Evolutionary conservation across 2,888 invertebrate genomes (phyloP).

Genomic region (Chrysomela aeneicollis): DNA sequence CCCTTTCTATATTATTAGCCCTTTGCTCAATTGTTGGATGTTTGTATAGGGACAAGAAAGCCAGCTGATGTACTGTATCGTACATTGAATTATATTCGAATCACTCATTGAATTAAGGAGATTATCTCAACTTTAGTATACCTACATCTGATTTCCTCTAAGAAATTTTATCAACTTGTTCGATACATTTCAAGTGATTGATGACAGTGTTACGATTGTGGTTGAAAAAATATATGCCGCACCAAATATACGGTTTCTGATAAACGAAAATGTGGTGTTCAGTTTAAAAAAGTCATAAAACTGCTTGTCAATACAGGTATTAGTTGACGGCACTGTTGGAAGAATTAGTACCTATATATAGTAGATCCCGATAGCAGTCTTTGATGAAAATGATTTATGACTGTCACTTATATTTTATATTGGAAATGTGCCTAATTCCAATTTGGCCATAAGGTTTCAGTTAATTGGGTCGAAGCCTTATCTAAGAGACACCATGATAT

Average conservation of each 20-base stretch:
- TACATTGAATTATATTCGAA: slow-evolving; percentile 33
- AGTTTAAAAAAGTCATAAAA: not conserved
- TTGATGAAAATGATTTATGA: slow-evolving; percentile 42
- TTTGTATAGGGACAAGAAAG: slow-evolving; percentile 47
- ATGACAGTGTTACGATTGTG: too few relatives aligned
- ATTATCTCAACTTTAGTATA: too few relatives aligned
- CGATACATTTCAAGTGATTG: too few relatives aligned
- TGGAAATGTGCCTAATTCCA: not conserved
- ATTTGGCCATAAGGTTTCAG: not conserved
- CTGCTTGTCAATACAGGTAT: slow-evolving; percentile 17
- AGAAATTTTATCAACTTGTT: too few relatives aligned
- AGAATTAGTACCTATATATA: slow-evolving; percentile 23
- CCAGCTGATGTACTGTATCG: slow-evolving; percentile 40
- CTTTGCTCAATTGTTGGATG: slow-evolving; percentile 47
- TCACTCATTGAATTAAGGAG: slow-evolving; percentile 35
- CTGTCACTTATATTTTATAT: slow-evolving; percentile 10
- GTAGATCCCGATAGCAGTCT: slow-evolving; percentile 35
- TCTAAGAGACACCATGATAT: slow-evolving; percentile 15
- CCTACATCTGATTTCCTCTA: too few relatives aligned
- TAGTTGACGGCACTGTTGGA: slow-evolving; percentile 28
- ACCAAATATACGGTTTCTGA: not conserved
- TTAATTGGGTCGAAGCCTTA: slow-evolving; percentile 1
- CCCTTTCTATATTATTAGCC: slow-evolving; percentile 48
- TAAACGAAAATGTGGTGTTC: not conserved
- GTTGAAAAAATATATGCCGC: too few relatives aligned